phyloP scores from a whole-genome alignment of 2,797 vertebrate genomes.

The Manis javanica region DNA sequence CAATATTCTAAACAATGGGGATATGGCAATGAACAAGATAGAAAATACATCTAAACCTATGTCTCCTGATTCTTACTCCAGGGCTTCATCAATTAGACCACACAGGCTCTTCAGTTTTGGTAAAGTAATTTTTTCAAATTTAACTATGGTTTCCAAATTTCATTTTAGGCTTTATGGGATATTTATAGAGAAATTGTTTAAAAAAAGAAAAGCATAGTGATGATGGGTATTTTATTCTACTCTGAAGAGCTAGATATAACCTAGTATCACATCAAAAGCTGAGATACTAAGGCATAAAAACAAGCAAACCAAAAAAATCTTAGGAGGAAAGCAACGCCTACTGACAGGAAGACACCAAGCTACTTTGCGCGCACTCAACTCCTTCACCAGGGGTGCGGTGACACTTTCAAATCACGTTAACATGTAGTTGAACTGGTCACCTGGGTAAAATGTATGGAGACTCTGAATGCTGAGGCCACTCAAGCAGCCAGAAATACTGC shows the following conservation, averaged over 20 bases:
- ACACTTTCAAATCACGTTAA: background rate
- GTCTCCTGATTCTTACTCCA: background rate
- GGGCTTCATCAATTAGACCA: background rate
- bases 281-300: background rate
- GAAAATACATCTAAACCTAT: background rate
- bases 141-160: slow-evolving; percentile 11
- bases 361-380: background rate
- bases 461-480: background rate
- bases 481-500: background rate
- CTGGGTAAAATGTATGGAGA: background rate
- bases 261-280: background rate
- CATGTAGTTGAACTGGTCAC: background rate
- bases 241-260: background rate
- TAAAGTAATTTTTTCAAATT: background rate
- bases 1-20: background rate
- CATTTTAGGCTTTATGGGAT: background rate
- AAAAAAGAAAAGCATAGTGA: background rate
- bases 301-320: background rate
- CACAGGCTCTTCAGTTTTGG: background rate
- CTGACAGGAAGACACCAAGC: background rate
- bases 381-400: background rate
- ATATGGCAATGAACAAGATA: background rate
- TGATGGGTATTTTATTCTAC: background rate
- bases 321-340: background rate
- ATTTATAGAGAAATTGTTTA: background rate